phyloP scores from a whole-genome alignment of 64 coral and sea anemone species.

The Dendronephthya gigantea region DNA sequence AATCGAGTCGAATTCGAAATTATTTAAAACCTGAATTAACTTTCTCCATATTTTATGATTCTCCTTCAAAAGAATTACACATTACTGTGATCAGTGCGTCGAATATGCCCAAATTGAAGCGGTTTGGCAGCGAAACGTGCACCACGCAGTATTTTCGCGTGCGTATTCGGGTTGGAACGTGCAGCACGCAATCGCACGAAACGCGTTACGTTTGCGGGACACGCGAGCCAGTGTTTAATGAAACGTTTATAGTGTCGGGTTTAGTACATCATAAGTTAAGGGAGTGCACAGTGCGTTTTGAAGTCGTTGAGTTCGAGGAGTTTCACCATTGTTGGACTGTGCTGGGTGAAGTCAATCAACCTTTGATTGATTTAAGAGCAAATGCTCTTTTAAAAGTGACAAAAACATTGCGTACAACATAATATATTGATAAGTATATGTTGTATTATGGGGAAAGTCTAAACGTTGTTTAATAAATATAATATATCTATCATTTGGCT shows the following conservation, averaged over 20 bases:
- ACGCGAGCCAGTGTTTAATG: background rate
- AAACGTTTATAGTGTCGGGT: constrained; percentile 9
- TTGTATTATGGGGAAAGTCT: no score
- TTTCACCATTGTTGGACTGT: background rate
- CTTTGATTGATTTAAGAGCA: background rate
- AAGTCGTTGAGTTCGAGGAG: background rate
- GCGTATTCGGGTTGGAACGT: background rate
- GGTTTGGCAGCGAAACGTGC: background rate
- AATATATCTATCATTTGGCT: no score
- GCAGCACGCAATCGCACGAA: background rate
- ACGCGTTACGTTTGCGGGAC: background rate
- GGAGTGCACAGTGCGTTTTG: background rate
- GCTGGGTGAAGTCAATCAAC: background rate
- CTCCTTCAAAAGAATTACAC: background rate
- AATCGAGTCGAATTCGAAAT: background rate
- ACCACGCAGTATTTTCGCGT: background rate
- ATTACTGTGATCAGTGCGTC: background rate
- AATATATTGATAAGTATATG: background rate
- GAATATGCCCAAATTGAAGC: background rate
- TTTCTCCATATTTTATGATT: background rate
- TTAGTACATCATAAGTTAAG: background rate
- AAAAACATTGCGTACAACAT: background rate
- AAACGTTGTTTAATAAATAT: no score
- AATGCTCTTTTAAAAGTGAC: background rate
- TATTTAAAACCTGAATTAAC: background rate